Evolutionary conservation across 2,113 vertebrate genomes (phyloP), one percentile per base, ranked within the genome.

Genomic region (Corythaeola cristata): DNA sequence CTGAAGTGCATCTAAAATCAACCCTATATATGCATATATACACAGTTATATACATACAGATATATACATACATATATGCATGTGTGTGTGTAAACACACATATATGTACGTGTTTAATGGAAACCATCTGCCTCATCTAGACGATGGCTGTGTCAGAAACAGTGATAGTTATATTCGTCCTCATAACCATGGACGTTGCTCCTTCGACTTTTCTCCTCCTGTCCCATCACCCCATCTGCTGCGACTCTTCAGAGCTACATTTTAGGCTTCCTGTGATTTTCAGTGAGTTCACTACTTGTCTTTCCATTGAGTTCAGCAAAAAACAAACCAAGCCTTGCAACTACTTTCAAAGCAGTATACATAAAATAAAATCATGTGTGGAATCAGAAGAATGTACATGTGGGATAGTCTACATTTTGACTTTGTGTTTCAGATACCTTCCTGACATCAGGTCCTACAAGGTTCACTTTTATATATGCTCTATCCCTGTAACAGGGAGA

Each of bases 401-500:
- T 75, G 69, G 85, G 79, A 82, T 73, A 82, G 49, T 72, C 82
- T 85, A 80, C 15, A 49, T 72, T 87, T 94, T 94, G n/a, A 77
- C 76, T 94, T 41, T 14, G 3, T 66, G 21, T 84, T 97, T 96
- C 72, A 93, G 88, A 87, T 60, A 90, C 41, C 90, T 93, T 53
- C 90, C 79, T 93, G 79, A 76, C 79, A 86, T 90, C 55, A 75
- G 67, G 55, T 83, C 78, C 80, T 88, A 84, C 12, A 84, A 28
- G 35, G 71, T 85, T 97, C 66, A 73, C 18, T 97, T 93, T 89
- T 68, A 28, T 88, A 45, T 90, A 88, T 37, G 80, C 27, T 93
- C 45, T 93, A 90, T 92, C 84, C 79, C 89, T 92, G 69, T 85
- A 97, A 97, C 71, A 97, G 91, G 95, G 95, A 97, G 80, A 96